phyloP scores from a whole-genome alignment of 1,140 invertebrate genomes.

The Adoxophyes honmai region DNA sequence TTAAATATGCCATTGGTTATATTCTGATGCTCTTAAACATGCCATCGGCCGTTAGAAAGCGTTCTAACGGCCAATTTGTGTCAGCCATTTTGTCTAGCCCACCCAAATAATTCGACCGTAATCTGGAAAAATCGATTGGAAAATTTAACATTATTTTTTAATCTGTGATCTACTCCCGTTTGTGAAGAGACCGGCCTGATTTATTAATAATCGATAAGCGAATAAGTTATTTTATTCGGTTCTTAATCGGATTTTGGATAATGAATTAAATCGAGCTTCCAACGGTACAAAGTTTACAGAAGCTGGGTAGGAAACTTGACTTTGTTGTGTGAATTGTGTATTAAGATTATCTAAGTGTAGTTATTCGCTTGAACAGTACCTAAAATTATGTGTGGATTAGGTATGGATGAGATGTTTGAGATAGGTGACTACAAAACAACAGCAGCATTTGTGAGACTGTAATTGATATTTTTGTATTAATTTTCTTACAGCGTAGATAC shows the following conservation, averaged over 20 bases:
- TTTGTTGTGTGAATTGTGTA: background rate
- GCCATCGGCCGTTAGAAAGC: constrained; percentile 9
- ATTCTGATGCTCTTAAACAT: constrained; percentile 16
- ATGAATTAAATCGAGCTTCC: constrained; percentile 3
- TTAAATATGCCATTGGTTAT: constrained; percentile 12
- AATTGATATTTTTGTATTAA: no score
- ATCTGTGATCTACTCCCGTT: constrained; percentile 53
- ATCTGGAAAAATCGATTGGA: constrained; percentile 51
- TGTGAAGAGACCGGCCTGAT: constrained; percentile 51
- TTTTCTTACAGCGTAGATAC: no score
- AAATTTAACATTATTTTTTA: constrained; percentile 38
- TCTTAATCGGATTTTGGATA: constrained; percentile 17
- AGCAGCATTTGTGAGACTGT: background rate
- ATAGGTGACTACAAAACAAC: background rate
- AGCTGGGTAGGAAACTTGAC: no score
- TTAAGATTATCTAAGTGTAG: background rate
- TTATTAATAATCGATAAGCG: constrained; percentile 53
- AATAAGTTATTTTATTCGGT: constrained; percentile 45
- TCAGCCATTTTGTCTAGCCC: constrained; percentile 28
- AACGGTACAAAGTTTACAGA: no score
- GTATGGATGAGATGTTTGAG: constrained; percentile 5
- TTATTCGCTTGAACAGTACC: constrained; percentile 8
- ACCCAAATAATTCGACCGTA: constrained; percentile 43
- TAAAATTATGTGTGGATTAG: no score
- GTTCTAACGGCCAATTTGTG: constrained; percentile 38